Percentiles rank a stretch among this genome's conserved stretches.
Evolutionary conservation across 2,888 invertebrate genomes (phyloP).

Genomic region (Stictocephala bisonia): DNA sequence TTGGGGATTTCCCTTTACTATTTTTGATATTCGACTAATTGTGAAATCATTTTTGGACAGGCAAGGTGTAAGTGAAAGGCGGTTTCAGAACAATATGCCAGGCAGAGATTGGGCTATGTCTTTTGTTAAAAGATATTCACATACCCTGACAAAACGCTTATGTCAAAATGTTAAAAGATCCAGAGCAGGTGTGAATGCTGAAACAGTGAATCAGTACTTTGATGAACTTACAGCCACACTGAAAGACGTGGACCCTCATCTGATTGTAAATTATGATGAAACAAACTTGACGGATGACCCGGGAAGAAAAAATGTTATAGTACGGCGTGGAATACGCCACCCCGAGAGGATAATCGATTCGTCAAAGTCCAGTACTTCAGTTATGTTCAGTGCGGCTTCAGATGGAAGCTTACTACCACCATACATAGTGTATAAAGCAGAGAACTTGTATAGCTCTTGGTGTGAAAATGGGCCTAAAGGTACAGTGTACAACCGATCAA

Average conservation of each 20-base stretch:
- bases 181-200: slow-evolving; percentile 48
- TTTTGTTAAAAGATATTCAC: slow-evolving; percentile 45
- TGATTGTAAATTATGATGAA: slow-evolving; percentile 60
- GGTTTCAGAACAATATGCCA: slow-evolving; percentile 46
- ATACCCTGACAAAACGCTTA: slow-evolving; percentile 39
- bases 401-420: slow-evolving; percentile 60
- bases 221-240: slow-evolving; percentile 50
- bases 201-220: slow-evolving; percentile 54
- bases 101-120: slow-evolving; percentile 37
- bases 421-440: slow-evolving; percentile 61
- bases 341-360: slow-evolving; percentile 38
- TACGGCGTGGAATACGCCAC: slow-evolving; percentile 29
- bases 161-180: slow-evolving; percentile 50
- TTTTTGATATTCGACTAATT: slow-evolving; percentile 49
- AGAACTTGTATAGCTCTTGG: slow-evolving; percentile 62
- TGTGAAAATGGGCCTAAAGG: slow-evolving; percentile 61
- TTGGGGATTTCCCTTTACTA: slow-evolving; percentile 51
- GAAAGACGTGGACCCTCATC: slow-evolving; percentile 51
- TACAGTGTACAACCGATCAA: slow-evolving; percentile 61
- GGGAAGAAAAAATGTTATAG: slow-evolving; percentile 52
- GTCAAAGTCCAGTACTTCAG: slow-evolving; percentile 59
- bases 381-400: slow-evolving; percentile 62
- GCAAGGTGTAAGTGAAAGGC: too few species aligned
- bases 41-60: too few species aligned
- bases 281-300: slow-evolving; percentile 62